Conservation (phyloP, 2,888 invertebrate genomes). For the Dexiosoma caninum region DNA sequence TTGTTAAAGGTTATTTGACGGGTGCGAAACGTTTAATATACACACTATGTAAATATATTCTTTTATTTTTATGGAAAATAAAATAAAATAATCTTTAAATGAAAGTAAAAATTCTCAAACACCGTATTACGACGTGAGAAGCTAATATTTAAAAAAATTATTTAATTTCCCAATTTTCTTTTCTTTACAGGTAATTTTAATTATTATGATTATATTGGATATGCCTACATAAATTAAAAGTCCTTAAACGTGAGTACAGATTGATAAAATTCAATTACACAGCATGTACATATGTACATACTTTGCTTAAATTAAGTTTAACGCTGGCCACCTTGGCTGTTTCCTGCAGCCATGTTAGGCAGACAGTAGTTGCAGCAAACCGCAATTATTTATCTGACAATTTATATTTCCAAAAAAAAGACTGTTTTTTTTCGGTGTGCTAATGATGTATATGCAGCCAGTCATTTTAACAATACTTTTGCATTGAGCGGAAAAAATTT, state of each 20-base stretch:
- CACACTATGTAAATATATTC: too few species aligned
- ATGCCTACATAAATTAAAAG: not conserved
- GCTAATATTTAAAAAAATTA: too few species aligned
- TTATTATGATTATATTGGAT: not conserved
- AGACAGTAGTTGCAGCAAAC: constrained; percentile 48
- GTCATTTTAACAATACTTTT: not conserved
- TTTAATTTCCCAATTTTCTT: too few species aligned
- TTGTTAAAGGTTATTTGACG: constrained; percentile 78
- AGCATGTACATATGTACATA: too few species aligned
- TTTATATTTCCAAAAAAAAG: constrained; percentile 34
- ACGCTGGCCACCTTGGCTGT: constrained; percentile 28
- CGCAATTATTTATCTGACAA: constrained; percentile 45
- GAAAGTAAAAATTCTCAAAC: too few species aligned
- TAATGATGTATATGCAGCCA: constrained; percentile 54
- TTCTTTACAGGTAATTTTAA: constrained; percentile 40
- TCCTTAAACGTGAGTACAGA: not conserved
- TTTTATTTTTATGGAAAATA: not conserved
- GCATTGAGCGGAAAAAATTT: constrained; percentile 9
- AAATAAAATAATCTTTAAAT: constrained; percentile 32
- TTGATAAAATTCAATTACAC: too few species aligned
- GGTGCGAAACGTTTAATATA: constrained; percentile 70
- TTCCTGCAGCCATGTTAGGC: not conserved
- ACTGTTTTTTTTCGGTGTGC: constrained; percentile 10
- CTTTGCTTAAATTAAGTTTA: not conserved
- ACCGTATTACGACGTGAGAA: too few species aligned